Evolutionary conservation across 2,113 vertebrate genomes (phyloP).

Genomic region (Leucopternis melanops): DNA sequence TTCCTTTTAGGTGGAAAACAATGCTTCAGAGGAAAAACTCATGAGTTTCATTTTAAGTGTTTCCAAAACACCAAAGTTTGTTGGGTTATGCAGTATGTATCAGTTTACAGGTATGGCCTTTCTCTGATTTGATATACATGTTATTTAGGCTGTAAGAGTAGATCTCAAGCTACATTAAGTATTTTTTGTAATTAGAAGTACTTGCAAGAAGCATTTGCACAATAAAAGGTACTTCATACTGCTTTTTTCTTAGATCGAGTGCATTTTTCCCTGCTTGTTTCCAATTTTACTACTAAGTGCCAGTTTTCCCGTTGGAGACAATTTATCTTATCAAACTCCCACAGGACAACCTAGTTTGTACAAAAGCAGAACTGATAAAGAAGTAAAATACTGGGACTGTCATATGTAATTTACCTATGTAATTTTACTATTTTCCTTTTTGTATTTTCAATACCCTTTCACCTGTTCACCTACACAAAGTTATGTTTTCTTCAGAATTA

Average conservation of each 20-base stretch:
- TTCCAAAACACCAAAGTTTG: background rate
- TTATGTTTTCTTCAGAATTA: background rate
- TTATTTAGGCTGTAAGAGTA: background rate
- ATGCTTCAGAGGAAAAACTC: background rate
- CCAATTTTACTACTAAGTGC: background rate
- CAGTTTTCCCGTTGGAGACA: background rate
- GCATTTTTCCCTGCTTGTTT: background rate
- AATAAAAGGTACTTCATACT: background rate
- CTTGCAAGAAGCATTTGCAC: background rate
- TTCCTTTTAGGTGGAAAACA: background rate
- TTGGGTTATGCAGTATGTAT: too few relatives aligned
- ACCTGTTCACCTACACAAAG: background rate
- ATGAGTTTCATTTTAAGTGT: rapidly evolving
- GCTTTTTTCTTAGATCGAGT: background rate
- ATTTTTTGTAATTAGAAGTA: background rate
- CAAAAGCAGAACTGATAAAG: background rate
- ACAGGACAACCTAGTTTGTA: background rate
- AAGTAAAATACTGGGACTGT: background rate
- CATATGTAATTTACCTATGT: background rate
- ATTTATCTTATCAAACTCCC: background rate
- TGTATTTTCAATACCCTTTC: background rate
- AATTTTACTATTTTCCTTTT: background rate
- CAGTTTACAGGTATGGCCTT: background rate
- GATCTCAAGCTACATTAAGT: background rate
- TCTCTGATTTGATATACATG: background rate